phyloP scores from a whole-genome alignment of 2,797 vertebrate species.

The Ctenochaetus hawaiiensis region DNA sequence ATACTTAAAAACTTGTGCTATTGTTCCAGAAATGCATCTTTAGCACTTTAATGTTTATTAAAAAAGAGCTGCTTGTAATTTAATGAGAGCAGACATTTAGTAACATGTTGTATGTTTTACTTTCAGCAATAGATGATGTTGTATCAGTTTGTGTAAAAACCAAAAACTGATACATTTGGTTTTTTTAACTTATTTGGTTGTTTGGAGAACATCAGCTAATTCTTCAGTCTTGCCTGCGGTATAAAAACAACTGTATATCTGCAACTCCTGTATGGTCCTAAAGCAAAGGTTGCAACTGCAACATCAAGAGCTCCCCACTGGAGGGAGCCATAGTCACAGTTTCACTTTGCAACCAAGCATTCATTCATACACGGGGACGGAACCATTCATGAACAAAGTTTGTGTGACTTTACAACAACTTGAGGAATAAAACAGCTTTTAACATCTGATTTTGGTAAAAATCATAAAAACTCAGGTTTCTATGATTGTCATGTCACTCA shows the following conservation, averaged over 20 bases:
- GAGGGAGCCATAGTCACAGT: constrained; percentile 52
- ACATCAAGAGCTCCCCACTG: constrained; percentile 28
- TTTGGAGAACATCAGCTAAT: background rate
- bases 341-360: background rate
- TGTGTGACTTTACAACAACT: background rate
- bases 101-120: background rate
- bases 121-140: background rate
- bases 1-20: background rate
- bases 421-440: background rate
- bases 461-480: background rate
- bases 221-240: background rate
- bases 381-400: background rate
- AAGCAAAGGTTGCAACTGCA: constrained; percentile 19
- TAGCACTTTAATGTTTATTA: background rate
- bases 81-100: background rate
- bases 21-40: background rate
- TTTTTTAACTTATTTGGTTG: background rate
- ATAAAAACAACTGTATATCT: background rate
- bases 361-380: background rate
- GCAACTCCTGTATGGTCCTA: background rate
- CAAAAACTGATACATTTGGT: constrained; percentile 1
- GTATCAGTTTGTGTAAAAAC: background rate
- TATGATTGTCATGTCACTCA: background rate
- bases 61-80: background rate
- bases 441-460: too few relatives aligned